Conservation (phyloP, 1,140 invertebrate genomes). For the Ooceraea biroi region DNA sequence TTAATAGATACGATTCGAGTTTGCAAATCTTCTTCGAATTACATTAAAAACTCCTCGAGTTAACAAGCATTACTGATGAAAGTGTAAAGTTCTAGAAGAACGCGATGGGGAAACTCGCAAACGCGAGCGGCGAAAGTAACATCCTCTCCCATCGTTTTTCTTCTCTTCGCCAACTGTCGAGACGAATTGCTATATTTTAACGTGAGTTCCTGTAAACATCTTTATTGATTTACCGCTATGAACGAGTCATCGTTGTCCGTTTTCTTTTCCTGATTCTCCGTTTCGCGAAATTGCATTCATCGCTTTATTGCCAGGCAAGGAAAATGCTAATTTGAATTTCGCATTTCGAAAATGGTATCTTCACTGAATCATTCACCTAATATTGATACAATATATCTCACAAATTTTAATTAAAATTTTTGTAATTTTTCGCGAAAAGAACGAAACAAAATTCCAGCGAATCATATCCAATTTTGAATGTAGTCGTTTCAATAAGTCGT, state of each 20-base stretch:
- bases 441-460: background rate
- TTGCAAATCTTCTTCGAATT: background rate
- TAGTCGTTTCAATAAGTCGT: conserved; percentile 19
- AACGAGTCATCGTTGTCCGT: background rate
- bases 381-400: too few relatives aligned
- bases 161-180: background rate
- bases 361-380: too few relatives aligned
- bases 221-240: conserved; percentile 20
- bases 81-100: conserved; percentile 39
- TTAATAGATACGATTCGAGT: background rate
- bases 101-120: conserved; percentile 5
- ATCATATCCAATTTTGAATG: background rate
- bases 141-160: conserved; percentile 4
- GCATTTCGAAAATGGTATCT: too few relatives aligned
- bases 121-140: conserved; percentile 29
- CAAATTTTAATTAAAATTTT: background rate
- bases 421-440: background rate
- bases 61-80: conserved; percentile 37
- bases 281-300: too few relatives aligned
- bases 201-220: background rate
- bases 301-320: too few relatives aligned
- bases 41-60: background rate
- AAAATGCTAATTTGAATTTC: too few relatives aligned
- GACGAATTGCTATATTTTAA: conserved; percentile 42
- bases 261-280: too few relatives aligned